phyloP scores from a whole-genome alignment of 2,113 vertebrate species.

The Choloepus hoffmanni region DNA sequence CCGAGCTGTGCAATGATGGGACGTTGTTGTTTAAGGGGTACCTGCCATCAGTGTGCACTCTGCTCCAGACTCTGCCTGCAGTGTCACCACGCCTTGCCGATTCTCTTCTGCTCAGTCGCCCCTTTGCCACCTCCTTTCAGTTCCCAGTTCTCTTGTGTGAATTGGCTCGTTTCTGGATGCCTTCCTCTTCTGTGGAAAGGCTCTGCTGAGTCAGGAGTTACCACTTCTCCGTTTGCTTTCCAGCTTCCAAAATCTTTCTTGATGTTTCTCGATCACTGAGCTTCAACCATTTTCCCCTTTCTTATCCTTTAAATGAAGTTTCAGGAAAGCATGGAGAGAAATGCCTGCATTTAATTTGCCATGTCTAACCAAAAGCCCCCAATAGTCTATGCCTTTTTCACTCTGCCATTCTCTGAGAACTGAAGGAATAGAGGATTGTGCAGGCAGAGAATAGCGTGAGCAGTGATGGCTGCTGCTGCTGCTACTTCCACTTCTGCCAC shows the following conservation, averaged over 20 bases:
- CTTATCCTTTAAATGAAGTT: background rate
- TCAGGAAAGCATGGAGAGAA: background rate
- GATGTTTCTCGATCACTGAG: background rate
- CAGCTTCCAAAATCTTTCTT: background rate
- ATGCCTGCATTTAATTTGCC: background rate
- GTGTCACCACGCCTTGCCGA: rapidly evolving
- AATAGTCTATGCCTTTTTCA: background rate
- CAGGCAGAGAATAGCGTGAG: rapidly evolving
- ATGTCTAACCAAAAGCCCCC: background rate
- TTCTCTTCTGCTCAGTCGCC: background rate
- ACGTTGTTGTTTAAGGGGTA: rapidly evolving
- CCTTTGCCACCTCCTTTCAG: background rate
- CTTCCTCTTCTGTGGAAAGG: background rate
- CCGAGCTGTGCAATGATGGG: rapidly evolving
- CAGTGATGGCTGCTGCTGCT: rapidly evolving
- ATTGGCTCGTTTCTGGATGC: rapidly evolving
- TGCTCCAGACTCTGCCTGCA: rapidly evolving
- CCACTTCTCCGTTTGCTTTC: background rate
- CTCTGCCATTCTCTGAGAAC: rapidly evolving
- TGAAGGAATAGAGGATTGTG: background rate
- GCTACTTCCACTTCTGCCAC: rapidly evolving
- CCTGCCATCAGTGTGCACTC: background rate
- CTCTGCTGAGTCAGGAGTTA: background rate
- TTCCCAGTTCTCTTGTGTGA: rapidly evolving
- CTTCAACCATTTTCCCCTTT: background rate